Conservation (phyloP, 2,113 vertebrate genomes). For the Oreochromis tanganicae region DNA sequence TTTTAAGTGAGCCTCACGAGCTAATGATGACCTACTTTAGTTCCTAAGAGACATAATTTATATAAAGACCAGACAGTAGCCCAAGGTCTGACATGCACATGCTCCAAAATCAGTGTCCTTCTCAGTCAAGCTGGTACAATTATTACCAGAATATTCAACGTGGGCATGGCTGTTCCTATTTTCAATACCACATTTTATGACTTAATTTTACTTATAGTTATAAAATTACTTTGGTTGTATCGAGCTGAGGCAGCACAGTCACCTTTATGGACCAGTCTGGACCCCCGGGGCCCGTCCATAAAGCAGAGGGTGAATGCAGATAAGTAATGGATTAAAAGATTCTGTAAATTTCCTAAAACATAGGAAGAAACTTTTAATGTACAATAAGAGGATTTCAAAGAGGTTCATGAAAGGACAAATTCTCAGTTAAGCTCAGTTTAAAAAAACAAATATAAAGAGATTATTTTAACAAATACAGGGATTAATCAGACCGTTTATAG, state of each 20-base stretch:
- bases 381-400: background rate
- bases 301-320: background rate
- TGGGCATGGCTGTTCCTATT: background rate
- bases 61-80: background rate
- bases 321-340: background rate
- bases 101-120: background rate
- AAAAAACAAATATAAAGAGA: background rate
- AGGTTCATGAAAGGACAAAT: background rate
- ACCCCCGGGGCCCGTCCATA: accelerated
- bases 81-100: background rate
- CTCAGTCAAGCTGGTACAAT: background rate
- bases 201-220: background rate
- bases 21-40: background rate
- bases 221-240: background rate
- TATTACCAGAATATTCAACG: background rate
- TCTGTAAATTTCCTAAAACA: background rate
- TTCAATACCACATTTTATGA: background rate
- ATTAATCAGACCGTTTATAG: background rate
- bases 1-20: background rate
- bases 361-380: background rate
- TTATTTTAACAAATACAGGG: background rate
- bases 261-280: background rate
- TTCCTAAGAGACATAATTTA: background rate
- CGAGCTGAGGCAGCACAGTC: background rate
- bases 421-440: background rate